Evolutionary conservation across 1,140 invertebrate species (phyloP), one percentile per base, ranked within the genome.

Genomic region (Pogonognathellus flavescens): DNA sequence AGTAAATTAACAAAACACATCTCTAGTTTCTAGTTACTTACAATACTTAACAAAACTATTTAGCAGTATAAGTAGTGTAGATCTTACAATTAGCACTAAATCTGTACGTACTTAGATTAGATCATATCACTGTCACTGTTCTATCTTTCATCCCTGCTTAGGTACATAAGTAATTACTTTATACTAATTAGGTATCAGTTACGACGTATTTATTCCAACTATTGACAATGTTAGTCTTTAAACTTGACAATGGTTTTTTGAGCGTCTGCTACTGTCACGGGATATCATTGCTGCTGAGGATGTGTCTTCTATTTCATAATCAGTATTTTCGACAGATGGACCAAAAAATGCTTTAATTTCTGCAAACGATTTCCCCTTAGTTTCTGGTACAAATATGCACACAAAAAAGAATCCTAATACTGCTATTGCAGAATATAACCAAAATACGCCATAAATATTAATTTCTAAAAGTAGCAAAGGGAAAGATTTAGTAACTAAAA

Each of bases 321-420:
- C 22, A 50, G 16, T 76, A 9, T 76, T 31, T 41, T 41, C 31
- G 7, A 11, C n/a, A 18, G 70, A n/a, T n/a, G n/a, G 70, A 4
- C 57, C 66, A 83, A 88, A 88, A 20, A 49, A 87, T 9, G 60
- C 59, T 66, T 83, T 83, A 62, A 89, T 88, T 66, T 89, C 82
- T 18, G 20, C 52, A 10, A 84, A 57, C 59, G 82, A 76, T 62
- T 85, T 87, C 0, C 86, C 86, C 72, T 87, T 88, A 13, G 88
- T 89, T 80, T 89, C 88, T 14, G 88, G 88, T 13, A 89, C 85
- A 86, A 53, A 88, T 62, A 84, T 53, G 11, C 49, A 16, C 13
- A 84, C 84, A 25, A 89, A 89, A 20, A 88, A 0, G 14, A 88
- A 16, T 1, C 81, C 81, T 3, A 89, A 1, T 6, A 81, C 55